Evolutionary conservation across 2,113 vertebrate genomes (phyloP).

Genomic region (Nycticorax nycticorax): DNA sequence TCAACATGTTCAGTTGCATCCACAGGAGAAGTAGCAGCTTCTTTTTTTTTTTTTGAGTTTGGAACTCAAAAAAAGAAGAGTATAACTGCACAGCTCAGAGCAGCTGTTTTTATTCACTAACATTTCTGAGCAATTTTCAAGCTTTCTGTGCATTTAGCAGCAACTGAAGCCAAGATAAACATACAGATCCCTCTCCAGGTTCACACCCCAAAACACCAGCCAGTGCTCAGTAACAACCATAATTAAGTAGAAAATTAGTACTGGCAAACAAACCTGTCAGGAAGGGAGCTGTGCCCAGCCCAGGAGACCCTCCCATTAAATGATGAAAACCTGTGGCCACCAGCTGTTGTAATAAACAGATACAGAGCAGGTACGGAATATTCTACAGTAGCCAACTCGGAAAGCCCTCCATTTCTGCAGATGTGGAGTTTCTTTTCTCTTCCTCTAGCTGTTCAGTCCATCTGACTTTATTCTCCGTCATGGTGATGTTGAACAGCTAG

Average conservation of each 20-base stretch:
- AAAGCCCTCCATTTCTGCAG: neutral
- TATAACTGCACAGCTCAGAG: neutral
- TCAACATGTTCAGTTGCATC: neutral
- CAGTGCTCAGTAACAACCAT: neutral
- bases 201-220: neutral
- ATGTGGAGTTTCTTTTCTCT: neutral
- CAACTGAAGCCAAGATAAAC: neutral
- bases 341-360: neutral
- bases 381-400: neutral
- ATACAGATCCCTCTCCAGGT: neutral
- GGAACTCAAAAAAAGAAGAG: neutral
- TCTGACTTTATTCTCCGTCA: neutral
- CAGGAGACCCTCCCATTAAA: neutral
- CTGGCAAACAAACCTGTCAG: neutral
- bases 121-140: neutral
- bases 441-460: neutral
- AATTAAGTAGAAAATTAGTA: neutral
- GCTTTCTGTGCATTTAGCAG: neutral
- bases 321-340: neutral
- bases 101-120: neutral
- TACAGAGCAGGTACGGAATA: neutral
- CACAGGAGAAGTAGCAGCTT: neutral
- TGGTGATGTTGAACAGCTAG: neutral
- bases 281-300: neutral
- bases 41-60: neutral